Percentiles rank a stretch among this genome's conserved stretches.
Conservation (phyloP, 2,797 vertebrate genomes). For the Meriones psammophilus region DNA sequence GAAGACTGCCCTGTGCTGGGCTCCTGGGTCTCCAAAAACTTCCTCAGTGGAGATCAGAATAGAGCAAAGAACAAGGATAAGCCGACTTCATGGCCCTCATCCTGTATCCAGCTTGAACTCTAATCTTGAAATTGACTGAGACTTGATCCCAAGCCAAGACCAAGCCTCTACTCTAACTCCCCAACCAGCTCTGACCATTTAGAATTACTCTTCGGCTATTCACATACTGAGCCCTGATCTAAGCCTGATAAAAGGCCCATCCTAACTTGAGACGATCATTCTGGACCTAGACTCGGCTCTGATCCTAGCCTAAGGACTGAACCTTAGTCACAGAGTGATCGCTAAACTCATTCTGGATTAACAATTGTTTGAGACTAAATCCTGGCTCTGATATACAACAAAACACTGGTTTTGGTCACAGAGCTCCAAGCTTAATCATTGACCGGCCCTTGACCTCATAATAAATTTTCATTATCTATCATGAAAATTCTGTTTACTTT, state of each 20-base stretch:
- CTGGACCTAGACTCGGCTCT: not conserved
- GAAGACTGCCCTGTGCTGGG: not conserved
- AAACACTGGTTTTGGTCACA: slow-evolving; percentile 1
- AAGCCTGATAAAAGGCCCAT: not conserved
- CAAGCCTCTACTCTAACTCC: not conserved
- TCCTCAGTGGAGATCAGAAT: slow-evolving; percentile 29
- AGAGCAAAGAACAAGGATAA: slow-evolving; percentile 26
- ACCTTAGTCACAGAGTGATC: not conserved
- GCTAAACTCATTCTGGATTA: not conserved
- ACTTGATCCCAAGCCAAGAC: not conserved
- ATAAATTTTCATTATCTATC: not conserved
- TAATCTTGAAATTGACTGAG: slow-evolving; percentile 42
- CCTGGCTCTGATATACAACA: not conserved
- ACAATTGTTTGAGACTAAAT: not conserved
- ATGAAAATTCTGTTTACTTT: not conserved
- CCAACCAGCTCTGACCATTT: not conserved
- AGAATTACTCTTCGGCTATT: not conserved
- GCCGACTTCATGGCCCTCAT: not conserved
- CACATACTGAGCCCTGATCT: not conserved
- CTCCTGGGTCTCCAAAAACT: slow-evolving; percentile 1
- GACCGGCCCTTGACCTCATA: slow-evolving; percentile 43
- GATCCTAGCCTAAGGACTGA: slow-evolving; percentile 1
- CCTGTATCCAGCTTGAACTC: not conserved
- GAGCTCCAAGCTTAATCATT: not conserved
- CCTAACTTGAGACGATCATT: not conserved